These are phyloP conservation scores for Stegostoma tigrinum DNA, from an alignment of 2,113 vertebrate species.

Conservation along the genomic window DNA sequence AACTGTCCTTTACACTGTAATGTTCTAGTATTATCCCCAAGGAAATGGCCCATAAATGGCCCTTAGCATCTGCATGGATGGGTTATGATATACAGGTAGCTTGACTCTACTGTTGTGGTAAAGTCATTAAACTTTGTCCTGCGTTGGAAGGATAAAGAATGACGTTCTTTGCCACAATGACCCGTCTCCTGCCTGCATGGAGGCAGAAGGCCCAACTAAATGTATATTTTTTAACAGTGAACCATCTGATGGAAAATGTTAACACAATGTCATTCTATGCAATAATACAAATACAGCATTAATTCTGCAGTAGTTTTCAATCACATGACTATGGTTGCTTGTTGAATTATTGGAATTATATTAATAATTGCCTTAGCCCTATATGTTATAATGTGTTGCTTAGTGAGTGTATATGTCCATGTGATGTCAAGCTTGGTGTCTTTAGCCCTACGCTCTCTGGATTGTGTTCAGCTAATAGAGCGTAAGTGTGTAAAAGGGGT, in stretches of 20 bases:
- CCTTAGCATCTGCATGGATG: no score
- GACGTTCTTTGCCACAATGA: not conserved
- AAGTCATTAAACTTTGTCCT: not conserved
- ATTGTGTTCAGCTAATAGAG: not conserved
- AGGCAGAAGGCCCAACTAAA: not conserved
- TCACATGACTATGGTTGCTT: not conserved
- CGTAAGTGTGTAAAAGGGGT: not conserved
- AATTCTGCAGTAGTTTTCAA: not conserved
- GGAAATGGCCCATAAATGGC: no score
- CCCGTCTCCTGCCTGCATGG: not conserved
- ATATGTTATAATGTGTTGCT: not conserved
- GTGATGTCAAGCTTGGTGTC: not conserved
- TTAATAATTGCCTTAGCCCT: not conserved
- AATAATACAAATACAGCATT: not conserved
- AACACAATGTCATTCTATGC: not conserved
- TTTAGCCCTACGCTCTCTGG: not conserved
- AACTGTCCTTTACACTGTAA: no score
- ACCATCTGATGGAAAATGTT: not conserved
- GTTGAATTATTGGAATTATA: not conserved
- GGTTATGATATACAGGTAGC: no score
- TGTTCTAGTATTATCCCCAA: no score
- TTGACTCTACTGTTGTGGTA: not conserved
- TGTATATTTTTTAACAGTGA: not conserved
- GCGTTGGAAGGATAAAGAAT: not conserved
- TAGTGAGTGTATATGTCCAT: not conserved